Percentiles rank a stretch among this genome's conserved stretches.
Evolutionary conservation across 1,140 invertebrate genomes (phyloP).

Genomic region (Halesus radiatus): DNA sequence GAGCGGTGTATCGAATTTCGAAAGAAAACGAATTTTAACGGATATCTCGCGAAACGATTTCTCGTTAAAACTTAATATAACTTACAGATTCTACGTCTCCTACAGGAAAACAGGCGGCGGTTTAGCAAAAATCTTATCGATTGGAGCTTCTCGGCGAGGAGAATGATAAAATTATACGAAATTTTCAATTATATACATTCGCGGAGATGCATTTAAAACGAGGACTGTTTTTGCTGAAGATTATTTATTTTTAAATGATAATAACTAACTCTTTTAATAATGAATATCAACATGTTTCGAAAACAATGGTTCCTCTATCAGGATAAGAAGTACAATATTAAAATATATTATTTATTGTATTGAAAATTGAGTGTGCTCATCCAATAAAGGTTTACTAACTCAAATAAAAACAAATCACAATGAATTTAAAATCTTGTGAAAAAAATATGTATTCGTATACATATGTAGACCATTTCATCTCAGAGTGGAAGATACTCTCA

Average conservation of each 20-base stretch:
- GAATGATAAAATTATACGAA: constrained; percentile 23
- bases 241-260: not conserved
- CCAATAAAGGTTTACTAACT: no score
- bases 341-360: not conserved
- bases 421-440: no score
- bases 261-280: no score
- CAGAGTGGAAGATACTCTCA: no score
- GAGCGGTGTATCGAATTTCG: constrained; percentile 50
- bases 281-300: no score
- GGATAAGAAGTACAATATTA: no score
- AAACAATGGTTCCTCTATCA: no score
- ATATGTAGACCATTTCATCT: no score
- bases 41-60: constrained; percentile 50
- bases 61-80: constrained; percentile 57
- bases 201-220: not conserved
- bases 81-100: constrained; percentile 53
- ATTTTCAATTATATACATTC: constrained; percentile 6
- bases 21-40: constrained; percentile 49
- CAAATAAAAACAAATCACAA: no score
- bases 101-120: constrained; percentile 21
- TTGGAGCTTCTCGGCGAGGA: constrained; percentile 36
- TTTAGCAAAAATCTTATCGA: constrained; percentile 37
- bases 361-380: not conserved
- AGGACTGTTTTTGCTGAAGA: not conserved
- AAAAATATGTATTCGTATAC: no score